These are phyloP conservation scores for Epicampocera succincta DNA, from an alignment of 2,888 invertebrate species.

Conservation along the genomic window DNA sequence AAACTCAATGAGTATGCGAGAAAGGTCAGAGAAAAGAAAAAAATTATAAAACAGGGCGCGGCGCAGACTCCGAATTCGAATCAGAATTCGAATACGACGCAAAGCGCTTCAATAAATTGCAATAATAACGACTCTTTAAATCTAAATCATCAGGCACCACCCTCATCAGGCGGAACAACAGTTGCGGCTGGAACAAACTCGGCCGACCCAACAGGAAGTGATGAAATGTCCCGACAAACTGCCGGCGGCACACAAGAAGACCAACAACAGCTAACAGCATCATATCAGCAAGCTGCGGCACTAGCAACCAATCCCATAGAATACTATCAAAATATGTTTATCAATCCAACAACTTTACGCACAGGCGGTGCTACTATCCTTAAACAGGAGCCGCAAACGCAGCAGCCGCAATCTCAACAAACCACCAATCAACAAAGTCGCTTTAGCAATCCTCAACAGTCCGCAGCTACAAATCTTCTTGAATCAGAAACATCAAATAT, in stretches of 20 bases:
- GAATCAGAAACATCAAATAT: constrained; percentile 78
- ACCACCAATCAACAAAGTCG: constrained; percentile 73
- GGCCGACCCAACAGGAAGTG: constrained; percentile 53
- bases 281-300: constrained; percentile 75
- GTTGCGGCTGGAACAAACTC: constrained; percentile 71
- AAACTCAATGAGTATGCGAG: constrained; percentile 82
- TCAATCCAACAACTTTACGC: constrained; percentile 77
- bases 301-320: constrained; percentile 77
- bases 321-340: constrained; percentile 81
- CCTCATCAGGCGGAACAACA: constrained; percentile 70
- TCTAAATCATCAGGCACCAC: constrained; percentile 78
- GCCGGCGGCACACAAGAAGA: constrained; percentile 59
- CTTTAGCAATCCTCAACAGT: constrained; percentile 70
- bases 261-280: constrained; percentile 72
- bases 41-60: constrained; percentile 77
- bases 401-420: constrained; percentile 72
- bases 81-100: constrained; percentile 74
- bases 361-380: constrained; percentile 74
- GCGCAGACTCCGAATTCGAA: constrained; percentile 73
- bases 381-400: constrained; percentile 72
- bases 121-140: constrained; percentile 79
- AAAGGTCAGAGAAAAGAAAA: constrained; percentile 82
- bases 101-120: constrained; percentile 75
- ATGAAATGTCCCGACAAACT: constrained; percentile 62
- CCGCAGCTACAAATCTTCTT: constrained; percentile 71